Evolutionary conservation across 1,140 invertebrate genomes (phyloP).

Genomic region (Laupala kohalensis): DNA sequence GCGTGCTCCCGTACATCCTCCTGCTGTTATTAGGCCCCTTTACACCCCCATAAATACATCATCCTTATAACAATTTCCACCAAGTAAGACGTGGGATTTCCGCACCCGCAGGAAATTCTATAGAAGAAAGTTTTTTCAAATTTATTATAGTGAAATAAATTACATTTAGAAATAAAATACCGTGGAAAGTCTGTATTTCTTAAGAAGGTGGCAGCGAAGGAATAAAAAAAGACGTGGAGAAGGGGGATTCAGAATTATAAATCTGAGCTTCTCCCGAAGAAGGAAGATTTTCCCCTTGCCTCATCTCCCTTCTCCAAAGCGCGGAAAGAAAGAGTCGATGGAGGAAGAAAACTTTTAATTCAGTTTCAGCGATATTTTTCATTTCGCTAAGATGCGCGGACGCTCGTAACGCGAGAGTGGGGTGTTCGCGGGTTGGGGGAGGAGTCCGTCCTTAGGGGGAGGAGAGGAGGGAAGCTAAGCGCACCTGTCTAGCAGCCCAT

Average conservation of each 20-base stretch:
- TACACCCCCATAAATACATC: not conserved
- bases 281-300: not conserved
- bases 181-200: not conserved
- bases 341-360: not conserved
- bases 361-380: not conserved
- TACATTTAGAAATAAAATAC: not conserved
- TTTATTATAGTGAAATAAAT: not conserved
- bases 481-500: not conserved
- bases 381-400: not conserved
- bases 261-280: not conserved
- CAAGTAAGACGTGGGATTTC: not conserved
- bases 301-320: not conserved
- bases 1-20: not conserved
- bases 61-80: not conserved
- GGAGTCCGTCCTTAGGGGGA: not conserved
- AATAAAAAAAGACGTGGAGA: not conserved
- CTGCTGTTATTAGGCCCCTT: not conserved
- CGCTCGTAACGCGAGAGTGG: not conserved
- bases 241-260: not conserved
- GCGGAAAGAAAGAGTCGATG: not conserved
- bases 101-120: not conserved
- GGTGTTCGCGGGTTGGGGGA: no score
- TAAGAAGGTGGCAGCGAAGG: not conserved
- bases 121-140: not conserved
- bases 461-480: not conserved